phyloP scores from a whole-genome alignment of 1,140 invertebrate species.

The Bombus superbus region DNA sequence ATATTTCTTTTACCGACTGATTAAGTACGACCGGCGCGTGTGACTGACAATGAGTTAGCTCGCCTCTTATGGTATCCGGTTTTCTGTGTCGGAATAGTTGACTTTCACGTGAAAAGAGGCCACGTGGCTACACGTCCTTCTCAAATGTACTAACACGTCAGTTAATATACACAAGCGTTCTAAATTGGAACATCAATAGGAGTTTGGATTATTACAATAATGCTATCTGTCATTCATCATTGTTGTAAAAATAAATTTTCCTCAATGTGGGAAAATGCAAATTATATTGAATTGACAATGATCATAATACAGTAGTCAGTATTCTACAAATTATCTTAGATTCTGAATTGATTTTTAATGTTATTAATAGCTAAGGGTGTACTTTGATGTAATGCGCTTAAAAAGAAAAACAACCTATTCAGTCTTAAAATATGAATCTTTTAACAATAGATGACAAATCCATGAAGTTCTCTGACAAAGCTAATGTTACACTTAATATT shows the following conservation, averaged over 20 bases:
- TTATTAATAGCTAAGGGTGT: too few species aligned
- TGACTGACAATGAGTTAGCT: not conserved
- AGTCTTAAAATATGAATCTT: too few species aligned
- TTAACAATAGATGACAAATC: not conserved
- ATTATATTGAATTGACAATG: not conserved
- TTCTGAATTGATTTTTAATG: not conserved
- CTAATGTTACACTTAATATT: not conserved
- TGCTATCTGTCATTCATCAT: too few species aligned
- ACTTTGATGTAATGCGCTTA: too few species aligned
- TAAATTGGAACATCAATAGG: not conserved
- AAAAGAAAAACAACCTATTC: too few species aligned
- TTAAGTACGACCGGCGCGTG: too few species aligned
- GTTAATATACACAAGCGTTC: not conserved
- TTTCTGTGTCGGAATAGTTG: constrained; percentile 7
- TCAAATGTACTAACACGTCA: not conserved
- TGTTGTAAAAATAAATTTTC: not conserved
- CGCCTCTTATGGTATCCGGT: not conserved
- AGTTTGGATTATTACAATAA: not conserved
- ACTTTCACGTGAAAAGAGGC: constrained; percentile 40
- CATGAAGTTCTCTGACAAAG: not conserved
- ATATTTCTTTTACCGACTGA: not conserved
- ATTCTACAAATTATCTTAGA: too few species aligned
- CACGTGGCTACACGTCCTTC: not conserved
- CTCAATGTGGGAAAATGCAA: not conserved
- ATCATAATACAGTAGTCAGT: not conserved